phyloP scores from a whole-genome alignment of 2,888 invertebrate genomes.

The Drosophila lutescens region DNA sequence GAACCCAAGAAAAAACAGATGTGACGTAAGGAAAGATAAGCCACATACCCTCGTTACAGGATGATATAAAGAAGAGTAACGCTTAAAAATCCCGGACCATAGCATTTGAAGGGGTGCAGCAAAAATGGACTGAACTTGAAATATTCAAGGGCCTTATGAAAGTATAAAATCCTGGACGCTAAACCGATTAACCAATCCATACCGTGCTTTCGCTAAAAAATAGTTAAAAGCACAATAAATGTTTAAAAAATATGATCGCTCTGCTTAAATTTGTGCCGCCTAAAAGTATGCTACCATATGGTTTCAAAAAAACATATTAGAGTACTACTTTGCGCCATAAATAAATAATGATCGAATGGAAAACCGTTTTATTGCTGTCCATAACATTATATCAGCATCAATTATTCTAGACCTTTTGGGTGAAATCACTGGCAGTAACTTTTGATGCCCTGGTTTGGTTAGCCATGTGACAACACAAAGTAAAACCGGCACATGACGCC shows the following conservation, averaged over 20 bases:
- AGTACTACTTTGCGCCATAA: background rate
- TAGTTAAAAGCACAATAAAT: too few species aligned
- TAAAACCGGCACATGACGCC: constrained; percentile 54
- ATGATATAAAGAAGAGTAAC: background rate
- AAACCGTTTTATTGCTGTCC: background rate
- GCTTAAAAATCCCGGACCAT: background rate
- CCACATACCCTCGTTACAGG: constrained; percentile 9
- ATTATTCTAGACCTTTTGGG: background rate
- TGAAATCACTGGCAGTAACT: constrained; percentile 44
- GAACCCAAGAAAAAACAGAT: background rate
- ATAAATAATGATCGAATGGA: constrained; percentile 8
- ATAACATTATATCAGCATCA: constrained; percentile 9
- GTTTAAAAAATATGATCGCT: too few species aligned
- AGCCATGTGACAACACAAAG: constrained; percentile 43
- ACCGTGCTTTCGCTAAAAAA: too few species aligned
- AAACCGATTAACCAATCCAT: too few species aligned
- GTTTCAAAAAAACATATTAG: background rate
- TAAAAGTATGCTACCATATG: constrained; percentile 46
- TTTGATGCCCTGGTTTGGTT: constrained; percentile 13
- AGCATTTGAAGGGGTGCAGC: too few species aligned
- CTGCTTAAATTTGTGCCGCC: constrained; percentile 4
- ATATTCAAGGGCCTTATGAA: too few species aligned
- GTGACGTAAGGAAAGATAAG: constrained; percentile 24
- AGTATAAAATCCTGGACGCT: too few species aligned
- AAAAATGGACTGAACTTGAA: too few species aligned